Conservation (phyloP, 1,140 invertebrate genomes). For the Wasmannia auropunctata region DNA sequence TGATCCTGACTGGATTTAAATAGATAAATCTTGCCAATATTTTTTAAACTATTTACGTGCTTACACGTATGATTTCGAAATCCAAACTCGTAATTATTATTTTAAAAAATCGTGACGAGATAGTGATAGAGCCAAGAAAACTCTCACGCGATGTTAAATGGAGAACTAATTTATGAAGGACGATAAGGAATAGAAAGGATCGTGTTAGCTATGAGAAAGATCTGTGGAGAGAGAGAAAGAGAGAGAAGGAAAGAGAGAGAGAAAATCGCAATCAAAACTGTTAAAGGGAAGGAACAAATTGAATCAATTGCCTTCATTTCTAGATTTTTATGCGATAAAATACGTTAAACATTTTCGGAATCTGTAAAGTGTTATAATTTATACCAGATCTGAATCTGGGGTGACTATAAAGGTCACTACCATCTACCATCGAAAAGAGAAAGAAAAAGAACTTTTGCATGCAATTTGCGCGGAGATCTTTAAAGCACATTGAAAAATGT, state of each 20-base stretch:
- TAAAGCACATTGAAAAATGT: no score
- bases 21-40: neutral
- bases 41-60: neutral
- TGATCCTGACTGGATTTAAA: neutral
- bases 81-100: neutral
- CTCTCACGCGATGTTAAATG: neutral
- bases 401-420: no score
- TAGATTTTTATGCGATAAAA: neutral
- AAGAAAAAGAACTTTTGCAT: slow-evolving; percentile 36
- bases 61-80: neutral
- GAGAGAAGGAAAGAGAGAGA: neutral
- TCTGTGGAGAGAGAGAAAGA: neutral
- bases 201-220: neutral
- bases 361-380: neutral
- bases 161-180: neutral
- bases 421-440: neutral
- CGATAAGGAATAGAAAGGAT: neutral
- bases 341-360: neutral
- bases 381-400: neutral
- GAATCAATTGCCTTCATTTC: neutral
- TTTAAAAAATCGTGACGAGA: neutral
- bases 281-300: neutral
- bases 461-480: neutral
- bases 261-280: neutral
- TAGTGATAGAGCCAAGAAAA: neutral